Base-by-base conservation (phyloP, 2,113 vertebrate species). In the Sorex araneus region DNA sequence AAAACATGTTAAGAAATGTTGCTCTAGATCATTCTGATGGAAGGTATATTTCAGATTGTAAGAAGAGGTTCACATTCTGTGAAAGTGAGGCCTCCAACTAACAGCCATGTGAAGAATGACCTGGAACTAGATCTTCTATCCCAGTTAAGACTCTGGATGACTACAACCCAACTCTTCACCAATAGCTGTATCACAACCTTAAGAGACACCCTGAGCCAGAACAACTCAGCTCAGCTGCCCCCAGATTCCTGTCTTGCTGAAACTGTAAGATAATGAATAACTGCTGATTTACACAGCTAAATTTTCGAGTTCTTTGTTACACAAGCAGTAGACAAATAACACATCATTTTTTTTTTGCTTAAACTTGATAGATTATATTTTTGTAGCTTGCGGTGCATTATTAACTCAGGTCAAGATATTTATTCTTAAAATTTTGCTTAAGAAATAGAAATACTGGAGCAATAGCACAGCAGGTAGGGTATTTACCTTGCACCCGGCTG, bases 21-120 rank as follows among this genome's bases (percentile, higher is more conserved):
- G 57, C 57, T 60, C 57, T 60, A 0, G 11, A 6, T 54, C 45
- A 45, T 18, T n/a, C 54, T 63, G 64, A 66, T 23, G 64, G 70
- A 82, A 43, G 45, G 45, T 3, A 12, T 0, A 1, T 12, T 13
- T 3, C 45, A 2, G 1, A 0, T 7, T n/a, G 8, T 45, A 8
- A 43, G 21, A 73, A 73, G 27, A 47, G 23, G 15, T 28, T 5
- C 27, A 82, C 23, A n/a, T 57, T 30, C 30, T 3, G 25, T 36
- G 45, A 23, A 40, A 25, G 6, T 4, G 12, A 40, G 23, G 18
- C 11, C 45, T 81, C 50, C 23, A 10, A 34, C 66, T 34, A 15
- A 25, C 5, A 36, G 23, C 8, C 50, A 43, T 10, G 21, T 18
- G 36, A 77, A 30, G n/a, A 43, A 13, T 12, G 25, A 34, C 30